A percentile compares a stretch with the other conserved stretches of the same genome.
phyloP scores from a whole-genome alignment of 2,888 invertebrate genomes.

The Rhagonycha fulva region DNA sequence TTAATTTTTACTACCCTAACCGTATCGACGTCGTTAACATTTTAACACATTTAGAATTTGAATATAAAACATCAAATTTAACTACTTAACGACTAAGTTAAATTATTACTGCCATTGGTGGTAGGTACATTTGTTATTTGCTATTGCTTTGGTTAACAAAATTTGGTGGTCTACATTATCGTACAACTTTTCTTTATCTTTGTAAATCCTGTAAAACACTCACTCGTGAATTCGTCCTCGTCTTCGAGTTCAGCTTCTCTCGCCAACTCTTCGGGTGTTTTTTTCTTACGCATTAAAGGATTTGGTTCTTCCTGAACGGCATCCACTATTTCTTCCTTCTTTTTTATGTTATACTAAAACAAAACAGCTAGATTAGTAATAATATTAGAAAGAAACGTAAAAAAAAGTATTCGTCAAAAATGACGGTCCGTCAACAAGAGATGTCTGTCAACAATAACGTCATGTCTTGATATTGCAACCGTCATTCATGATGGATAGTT shows the following conservation, averaged over 20 bases:
- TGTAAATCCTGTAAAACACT: conserved; percentile 56
- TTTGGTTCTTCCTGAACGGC: conserved; percentile 86
- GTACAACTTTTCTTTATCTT: conserved; percentile 48
- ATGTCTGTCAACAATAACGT: too few relatives aligned
- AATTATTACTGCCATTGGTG: not conserved
- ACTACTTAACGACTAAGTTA: not conserved
- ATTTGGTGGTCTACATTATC: conserved; percentile 41
- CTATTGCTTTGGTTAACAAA: not conserved
- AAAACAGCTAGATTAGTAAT: conserved; percentile 25
- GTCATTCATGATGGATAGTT: too few relatives aligned
- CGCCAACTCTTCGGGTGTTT: conserved; percentile 96
- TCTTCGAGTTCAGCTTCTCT: conserved; percentile 95
- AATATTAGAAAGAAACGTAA: not conserved
- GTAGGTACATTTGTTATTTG: not conserved
- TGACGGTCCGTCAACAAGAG: too few relatives aligned
- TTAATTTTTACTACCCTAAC: not conserved
- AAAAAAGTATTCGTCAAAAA: too few relatives aligned
- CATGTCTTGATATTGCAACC: too few relatives aligned
- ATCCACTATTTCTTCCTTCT: conserved; percentile 88
- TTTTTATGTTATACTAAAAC: conserved; percentile 97
- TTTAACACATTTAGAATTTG: not conserved
- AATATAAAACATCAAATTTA: not conserved
- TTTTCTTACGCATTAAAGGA: conserved; percentile 97
- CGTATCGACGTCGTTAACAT: not conserved
- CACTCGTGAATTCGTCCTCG: conserved; percentile 95